Evolutionary conservation across 2,888 invertebrate species (phyloP).

Genomic region (Drosophila kokeensis): DNA sequence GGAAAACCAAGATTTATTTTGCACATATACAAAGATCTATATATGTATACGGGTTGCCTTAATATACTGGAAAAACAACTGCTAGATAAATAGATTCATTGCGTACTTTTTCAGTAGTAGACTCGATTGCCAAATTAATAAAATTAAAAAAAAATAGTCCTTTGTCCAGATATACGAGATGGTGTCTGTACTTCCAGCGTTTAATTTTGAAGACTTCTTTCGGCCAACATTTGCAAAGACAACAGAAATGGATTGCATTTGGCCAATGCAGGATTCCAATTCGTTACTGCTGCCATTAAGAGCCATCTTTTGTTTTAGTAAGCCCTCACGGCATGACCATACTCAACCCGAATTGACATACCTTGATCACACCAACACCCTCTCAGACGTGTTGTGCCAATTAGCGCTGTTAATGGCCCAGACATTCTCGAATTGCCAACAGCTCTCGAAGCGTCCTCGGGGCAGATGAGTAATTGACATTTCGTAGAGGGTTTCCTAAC

Average conservation of each 20-base stretch:
- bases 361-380: background rate
- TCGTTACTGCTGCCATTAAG: background rate
- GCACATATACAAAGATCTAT: background rate
- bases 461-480: background rate
- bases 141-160: background rate
- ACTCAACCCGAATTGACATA: background rate
- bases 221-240: background rate
- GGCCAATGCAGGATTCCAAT: constrained; percentile 1
- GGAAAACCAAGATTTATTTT: background rate
- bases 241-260: background rate
- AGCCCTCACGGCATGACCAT: background rate
- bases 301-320: constrained; percentile 14
- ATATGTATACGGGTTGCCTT: background rate
- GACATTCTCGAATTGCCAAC: background rate
- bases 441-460: too few species aligned
- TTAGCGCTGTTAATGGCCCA: background rate
- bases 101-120: background rate
- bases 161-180: background rate
- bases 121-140: background rate
- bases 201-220: background rate
- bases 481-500: background rate
- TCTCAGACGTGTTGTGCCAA: constrained; percentile 3
- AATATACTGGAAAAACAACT: background rate
- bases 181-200: background rate
- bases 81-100: background rate